Percentiles rank a stretch among this genome's conserved stretches.
phyloP scores from a whole-genome alignment of 2,113 vertebrate genomes.

The Platysteira castanea region DNA sequence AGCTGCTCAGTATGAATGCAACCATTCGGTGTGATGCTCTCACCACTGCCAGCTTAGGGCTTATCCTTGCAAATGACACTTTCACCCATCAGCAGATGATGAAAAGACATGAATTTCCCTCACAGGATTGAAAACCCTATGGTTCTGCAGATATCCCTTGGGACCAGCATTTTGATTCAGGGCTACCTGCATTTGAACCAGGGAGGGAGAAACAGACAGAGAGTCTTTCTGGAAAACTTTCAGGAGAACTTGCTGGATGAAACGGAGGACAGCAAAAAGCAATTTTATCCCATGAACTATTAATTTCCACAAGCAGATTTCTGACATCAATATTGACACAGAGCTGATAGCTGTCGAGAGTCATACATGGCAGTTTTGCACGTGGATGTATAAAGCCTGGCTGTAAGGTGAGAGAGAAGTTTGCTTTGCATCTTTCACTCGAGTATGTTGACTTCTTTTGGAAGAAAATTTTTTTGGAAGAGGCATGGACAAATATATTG shows the following conservation, averaged over 20 bases:
- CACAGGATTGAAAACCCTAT: neutral
- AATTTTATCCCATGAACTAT: neutral
- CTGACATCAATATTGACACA: neutral
- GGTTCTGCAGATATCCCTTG: neutral
- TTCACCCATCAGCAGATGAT: neutral
- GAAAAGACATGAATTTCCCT: neutral
- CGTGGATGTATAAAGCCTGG: neutral
- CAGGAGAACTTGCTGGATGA: neutral
- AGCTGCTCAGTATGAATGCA: neutral
- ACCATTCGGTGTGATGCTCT: neutral
- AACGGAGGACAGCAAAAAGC: neutral
- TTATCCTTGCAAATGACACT: neutral
- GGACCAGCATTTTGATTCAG: neutral
- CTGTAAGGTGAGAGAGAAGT: neutral
- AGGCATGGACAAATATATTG: neutral
- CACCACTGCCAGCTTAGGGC: neutral
- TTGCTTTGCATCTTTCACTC: neutral
- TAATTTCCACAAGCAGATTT: neutral
- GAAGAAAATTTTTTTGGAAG: neutral
- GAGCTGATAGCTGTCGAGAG: neutral
- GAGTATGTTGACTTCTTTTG: neutral
- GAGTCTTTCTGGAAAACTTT: neutral
- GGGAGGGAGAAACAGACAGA: neutral
- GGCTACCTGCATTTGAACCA: neutral
- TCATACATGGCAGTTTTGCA: neutral